phyloP scores from a whole-genome alignment of 2,113 vertebrate genomes.

The Chelonoidis abingdonii region DNA sequence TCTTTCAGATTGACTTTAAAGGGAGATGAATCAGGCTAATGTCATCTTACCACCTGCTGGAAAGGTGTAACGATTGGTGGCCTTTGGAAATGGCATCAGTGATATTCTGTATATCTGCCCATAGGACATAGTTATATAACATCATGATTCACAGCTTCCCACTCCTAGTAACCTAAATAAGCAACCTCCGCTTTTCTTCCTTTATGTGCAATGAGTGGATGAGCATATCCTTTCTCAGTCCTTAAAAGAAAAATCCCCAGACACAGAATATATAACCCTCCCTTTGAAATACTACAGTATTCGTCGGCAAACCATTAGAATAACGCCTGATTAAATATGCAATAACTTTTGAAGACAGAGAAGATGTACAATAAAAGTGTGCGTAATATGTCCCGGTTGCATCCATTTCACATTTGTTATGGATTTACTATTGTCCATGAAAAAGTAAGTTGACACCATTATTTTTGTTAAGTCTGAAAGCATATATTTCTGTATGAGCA shows the following conservation, averaged over 20 bases:
- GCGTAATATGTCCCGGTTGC: neutral
- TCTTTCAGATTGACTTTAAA: constrained; percentile 25
- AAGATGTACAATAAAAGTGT: neutral
- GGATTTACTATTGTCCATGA: constrained; percentile 60
- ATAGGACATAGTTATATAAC: neutral
- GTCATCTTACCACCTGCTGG: neutral
- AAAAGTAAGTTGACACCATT: constrained; percentile 39
- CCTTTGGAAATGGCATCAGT: neutral
- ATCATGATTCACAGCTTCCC: neutral
- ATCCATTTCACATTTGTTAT: neutral
- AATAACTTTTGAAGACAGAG: constrained; percentile 7
- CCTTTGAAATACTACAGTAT: constrained; percentile 46
- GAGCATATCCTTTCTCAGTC: neutral
- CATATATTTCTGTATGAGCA: constrained; percentile 48
- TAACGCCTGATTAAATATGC: neutral
- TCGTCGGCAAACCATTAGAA: constrained; percentile 27
- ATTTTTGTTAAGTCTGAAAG: constrained; percentile 45
- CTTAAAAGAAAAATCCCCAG: neutral
- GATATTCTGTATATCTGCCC: neutral
- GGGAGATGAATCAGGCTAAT: neutral
- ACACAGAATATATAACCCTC: neutral
- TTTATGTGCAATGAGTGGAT: neutral
- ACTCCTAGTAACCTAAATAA: neutral
- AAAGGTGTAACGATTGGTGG: neutral
- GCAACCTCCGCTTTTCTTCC: neutral